These are phyloP conservation scores for Cosmia pyralina DNA, from an alignment of 2,888 invertebrate genomes.

Conservation along the genomic window DNA sequence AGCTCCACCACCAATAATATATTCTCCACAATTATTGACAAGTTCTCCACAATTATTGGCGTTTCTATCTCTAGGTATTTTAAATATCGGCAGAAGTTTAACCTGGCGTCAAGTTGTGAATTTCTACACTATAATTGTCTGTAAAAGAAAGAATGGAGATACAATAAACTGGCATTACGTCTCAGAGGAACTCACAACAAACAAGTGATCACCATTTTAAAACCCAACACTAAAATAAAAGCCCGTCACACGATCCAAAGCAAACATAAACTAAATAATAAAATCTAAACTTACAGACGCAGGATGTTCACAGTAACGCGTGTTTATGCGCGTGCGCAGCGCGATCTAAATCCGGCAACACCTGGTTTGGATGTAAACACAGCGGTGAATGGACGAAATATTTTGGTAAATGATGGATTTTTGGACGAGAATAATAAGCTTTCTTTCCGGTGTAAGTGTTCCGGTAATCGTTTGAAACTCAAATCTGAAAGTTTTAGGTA, in stretches of 20 bases:
- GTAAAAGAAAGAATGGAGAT: not conserved
- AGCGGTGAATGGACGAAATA: constrained; percentile 52
- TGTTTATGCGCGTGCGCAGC: constrained; percentile 64
- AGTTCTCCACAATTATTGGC: no score
- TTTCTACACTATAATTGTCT: not conserved
- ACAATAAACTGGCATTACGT: not conserved
- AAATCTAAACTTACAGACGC: constrained; percentile 57
- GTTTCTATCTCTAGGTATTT: no score
- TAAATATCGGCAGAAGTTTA: no score
- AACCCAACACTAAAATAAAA: constrained; percentile 36
- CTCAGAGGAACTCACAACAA: constrained; percentile 19
- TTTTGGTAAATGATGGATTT: constrained; percentile 40
- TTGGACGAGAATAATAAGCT: constrained; percentile 32
- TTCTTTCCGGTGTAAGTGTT: constrained; percentile 31
- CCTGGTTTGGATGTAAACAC: constrained; percentile 58
- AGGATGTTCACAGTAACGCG: constrained; percentile 69
- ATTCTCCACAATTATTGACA: not conserved
- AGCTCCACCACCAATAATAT: no score
- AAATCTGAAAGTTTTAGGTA: not conserved
- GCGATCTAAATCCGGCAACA: constrained; percentile 57
- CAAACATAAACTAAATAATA: constrained; percentile 57
- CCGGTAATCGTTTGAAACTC: not conserved
- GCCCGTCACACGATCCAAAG: constrained; percentile 34
- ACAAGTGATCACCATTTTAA: constrained; percentile 26
- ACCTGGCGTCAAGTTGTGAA: not conserved